Conservation (phyloP, 2,797 vertebrate species). For the Varecia variegata region DNA sequence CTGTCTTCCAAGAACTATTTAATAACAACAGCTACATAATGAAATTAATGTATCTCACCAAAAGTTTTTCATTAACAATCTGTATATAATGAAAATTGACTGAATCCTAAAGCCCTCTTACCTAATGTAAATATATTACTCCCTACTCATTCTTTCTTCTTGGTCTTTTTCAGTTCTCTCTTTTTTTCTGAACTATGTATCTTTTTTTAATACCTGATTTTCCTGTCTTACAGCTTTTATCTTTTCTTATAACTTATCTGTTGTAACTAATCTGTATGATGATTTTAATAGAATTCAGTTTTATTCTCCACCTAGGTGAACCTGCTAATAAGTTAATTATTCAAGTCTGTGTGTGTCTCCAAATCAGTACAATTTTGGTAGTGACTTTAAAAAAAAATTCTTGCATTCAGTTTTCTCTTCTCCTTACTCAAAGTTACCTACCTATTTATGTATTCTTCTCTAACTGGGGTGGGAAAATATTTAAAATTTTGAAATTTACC, state of each 20-base stretch:
- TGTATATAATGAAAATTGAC: background rate
- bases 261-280: background rate
- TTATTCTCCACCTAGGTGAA: background rate
- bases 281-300: background rate
- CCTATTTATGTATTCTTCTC: background rate
- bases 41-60: background rate
- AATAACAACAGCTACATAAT: background rate
- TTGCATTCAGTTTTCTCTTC: background rate
- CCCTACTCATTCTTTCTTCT: background rate
- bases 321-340: background rate
- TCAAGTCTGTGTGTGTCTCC: background rate
- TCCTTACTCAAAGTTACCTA: background rate
- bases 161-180: background rate
- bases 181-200: background rate
- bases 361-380: background rate
- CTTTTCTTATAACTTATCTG: background rate
- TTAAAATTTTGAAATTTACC: conserved; percentile 20
- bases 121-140: background rate
- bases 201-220: conserved; percentile 2
- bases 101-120: background rate
- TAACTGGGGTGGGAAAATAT: conserved; percentile 1
- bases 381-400: background rate
- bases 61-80: background rate
- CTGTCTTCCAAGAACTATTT: conserved; percentile 22
- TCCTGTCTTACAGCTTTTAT: background rate